Evolutionary conservation across 2,113 vertebrate genomes (phyloP).

Genomic region (Erpornis zantholeuca): DNA sequence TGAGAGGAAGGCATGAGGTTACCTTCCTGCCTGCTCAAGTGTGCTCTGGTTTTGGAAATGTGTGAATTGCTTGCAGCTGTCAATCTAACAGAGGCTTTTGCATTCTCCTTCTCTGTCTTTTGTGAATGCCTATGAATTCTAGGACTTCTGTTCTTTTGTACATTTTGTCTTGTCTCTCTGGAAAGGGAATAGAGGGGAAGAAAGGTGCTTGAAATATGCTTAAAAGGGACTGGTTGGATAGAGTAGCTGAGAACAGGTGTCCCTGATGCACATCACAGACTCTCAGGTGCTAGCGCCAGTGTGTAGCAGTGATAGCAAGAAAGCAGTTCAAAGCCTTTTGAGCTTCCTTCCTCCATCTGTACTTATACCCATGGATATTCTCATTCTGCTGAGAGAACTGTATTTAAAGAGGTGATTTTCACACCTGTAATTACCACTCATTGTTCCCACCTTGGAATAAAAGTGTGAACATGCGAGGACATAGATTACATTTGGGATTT

Average conservation of each 20-base stretch:
- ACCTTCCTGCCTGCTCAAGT: neutral
- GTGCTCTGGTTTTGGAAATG: neutral
- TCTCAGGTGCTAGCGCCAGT: neutral
- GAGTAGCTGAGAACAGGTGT: neutral
- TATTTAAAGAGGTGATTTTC: neutral
- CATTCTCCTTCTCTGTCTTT: neutral
- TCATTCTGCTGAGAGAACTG: neutral
- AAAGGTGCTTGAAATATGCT: neutral
- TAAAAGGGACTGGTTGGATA: neutral
- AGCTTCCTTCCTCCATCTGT: neutral
- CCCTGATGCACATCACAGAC: neutral
- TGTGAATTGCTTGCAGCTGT: neutral
- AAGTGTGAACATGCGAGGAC: neutral
- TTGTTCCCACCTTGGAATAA: neutral
- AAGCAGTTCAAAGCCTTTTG: neutral
- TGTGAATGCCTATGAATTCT: neutral
- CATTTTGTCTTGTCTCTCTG: neutral
- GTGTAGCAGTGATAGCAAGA: neutral
- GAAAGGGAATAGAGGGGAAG: neutral
- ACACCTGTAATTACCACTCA: conserved; percentile 2
- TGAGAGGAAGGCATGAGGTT: neutral
- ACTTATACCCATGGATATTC: neutral
- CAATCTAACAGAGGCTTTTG: neutral
- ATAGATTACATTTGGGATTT: neutral
- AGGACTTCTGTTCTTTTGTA: neutral